Percentiles rank a stretch among this genome's conserved stretches.
These are phyloP conservation scores for Vollenhovia emeryi DNA, from an alignment of 1,140 invertebrate species.

Conservation along the genomic window DNA sequence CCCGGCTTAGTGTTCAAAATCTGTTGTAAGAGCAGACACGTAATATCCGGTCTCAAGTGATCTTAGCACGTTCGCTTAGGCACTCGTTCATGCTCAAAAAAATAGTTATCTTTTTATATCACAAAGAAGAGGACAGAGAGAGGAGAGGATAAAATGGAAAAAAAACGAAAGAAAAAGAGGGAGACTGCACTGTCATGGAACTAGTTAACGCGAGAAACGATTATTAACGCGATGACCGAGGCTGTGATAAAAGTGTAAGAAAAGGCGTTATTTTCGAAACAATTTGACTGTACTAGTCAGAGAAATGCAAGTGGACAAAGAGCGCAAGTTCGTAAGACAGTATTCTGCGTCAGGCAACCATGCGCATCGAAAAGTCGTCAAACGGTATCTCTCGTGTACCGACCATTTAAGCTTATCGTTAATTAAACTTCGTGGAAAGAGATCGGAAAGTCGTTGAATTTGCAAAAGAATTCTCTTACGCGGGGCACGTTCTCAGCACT, in stretches of 20 bases:
- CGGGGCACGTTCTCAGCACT: neutral
- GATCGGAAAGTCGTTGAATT: conserved; percentile 16
- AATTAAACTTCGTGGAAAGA: neutral
- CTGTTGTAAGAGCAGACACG: neutral
- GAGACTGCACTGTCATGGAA: neutral
- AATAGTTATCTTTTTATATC: conserved; percentile 41
- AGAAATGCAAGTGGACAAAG: neutral
- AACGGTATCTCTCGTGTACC: neutral
- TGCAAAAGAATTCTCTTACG: neutral
- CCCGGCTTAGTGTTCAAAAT: conserved; percentile 28
- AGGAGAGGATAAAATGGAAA: neutral
- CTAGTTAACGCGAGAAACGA: conserved; percentile 23
- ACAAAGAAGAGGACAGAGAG: neutral
- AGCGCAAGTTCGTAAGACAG: neutral
- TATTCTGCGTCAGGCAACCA: neutral
- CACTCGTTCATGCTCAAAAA: neutral
- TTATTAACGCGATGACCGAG: neutral
- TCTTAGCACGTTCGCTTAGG: neutral
- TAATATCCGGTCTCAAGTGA: conserved; percentile 28
- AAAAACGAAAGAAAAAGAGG: neutral
- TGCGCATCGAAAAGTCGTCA: neutral
- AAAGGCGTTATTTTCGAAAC: neutral
- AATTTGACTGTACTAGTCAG: neutral
- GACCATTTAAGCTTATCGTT: neutral
- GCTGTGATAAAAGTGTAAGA: neutral